Conservation (phyloP, 2,797 vertebrate species). For the Australoheros facetus region DNA sequence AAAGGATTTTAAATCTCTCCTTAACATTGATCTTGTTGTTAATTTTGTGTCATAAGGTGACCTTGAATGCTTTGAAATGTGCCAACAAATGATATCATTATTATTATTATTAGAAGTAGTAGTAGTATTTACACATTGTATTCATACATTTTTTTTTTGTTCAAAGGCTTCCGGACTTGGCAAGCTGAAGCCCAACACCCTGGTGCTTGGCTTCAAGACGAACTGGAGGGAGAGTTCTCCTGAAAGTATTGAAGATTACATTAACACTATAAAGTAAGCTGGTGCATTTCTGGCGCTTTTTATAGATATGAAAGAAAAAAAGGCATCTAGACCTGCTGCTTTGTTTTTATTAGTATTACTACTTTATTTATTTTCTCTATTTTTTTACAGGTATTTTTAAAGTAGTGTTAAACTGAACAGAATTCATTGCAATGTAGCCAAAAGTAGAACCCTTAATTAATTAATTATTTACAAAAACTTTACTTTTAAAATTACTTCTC, state of each 20-base stretch:
- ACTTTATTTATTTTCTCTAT: neutral
- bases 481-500: too few species aligned
- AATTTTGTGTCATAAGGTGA: neutral
- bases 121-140: too few species aligned
- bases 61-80: fast-evolving
- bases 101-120: too few species aligned
- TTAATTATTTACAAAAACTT: neutral
- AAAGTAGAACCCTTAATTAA: neutral
- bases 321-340: neutral
- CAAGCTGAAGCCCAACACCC: constrained; percentile 81
- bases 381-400: neutral
- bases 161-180: constrained; percentile 80
- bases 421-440: neutral
- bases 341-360: neutral
- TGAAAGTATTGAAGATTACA: constrained; percentile 75
- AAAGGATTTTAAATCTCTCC: too few species aligned
- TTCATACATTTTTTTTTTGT: neutral
- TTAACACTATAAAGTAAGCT: constrained; percentile 81
- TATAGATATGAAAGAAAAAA: neutral
- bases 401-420: too few species aligned
- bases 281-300: neutral
- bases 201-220: constrained; percentile 81
- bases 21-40: too few species aligned
- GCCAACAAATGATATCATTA: neutral
- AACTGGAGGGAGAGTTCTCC: constrained; percentile 77